Percentiles rank a stretch among this genome's conserved stretches.
phyloP scores from a whole-genome alignment of 1,140 invertebrate species.

The Andricus grossulariae region DNA sequence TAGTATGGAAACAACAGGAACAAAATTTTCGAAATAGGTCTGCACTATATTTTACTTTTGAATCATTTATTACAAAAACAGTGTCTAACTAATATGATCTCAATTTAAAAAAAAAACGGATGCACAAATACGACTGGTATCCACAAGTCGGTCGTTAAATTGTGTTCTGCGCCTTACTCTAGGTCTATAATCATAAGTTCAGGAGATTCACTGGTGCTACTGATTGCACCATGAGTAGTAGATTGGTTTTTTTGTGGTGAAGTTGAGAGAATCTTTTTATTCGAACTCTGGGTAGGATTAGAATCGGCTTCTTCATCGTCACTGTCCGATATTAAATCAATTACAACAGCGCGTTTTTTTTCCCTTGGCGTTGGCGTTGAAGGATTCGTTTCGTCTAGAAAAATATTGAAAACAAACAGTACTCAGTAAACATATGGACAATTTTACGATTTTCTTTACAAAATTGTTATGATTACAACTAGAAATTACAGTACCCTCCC shows the following conservation, averaged over 20 bases:
- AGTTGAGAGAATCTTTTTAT: conserved; percentile 58
- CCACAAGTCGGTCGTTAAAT: too few species aligned
- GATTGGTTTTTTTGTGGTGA: conserved; percentile 67
- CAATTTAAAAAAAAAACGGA: too few species aligned
- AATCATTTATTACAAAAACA: too few species aligned
- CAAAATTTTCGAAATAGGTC: too few species aligned
- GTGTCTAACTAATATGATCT: too few species aligned
- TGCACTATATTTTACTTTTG: too few species aligned
- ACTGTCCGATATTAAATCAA: conserved; percentile 73
- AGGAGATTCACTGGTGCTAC: conserved; percentile 73
- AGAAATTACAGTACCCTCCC: too few species aligned
- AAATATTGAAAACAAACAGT: not conserved
- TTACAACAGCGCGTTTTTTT: conserved; percentile 70
- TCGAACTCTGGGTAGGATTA: conserved; percentile 56
- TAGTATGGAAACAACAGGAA: too few species aligned
- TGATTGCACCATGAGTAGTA: conserved; percentile 66
- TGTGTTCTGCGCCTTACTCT: conserved; percentile 61
- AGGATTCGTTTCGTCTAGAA: conserved; percentile 68
- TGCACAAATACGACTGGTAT: too few species aligned
- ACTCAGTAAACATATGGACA: too few species aligned
- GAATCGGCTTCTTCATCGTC: conserved; percentile 67
- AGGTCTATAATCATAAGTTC: conserved; percentile 74
- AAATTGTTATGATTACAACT: too few species aligned
- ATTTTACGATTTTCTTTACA: too few species aligned
- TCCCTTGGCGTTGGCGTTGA: conserved; percentile 55